phyloP scores from a whole-genome alignment of 2,797 vertebrate species.

The Macropodus opercularis region DNA sequence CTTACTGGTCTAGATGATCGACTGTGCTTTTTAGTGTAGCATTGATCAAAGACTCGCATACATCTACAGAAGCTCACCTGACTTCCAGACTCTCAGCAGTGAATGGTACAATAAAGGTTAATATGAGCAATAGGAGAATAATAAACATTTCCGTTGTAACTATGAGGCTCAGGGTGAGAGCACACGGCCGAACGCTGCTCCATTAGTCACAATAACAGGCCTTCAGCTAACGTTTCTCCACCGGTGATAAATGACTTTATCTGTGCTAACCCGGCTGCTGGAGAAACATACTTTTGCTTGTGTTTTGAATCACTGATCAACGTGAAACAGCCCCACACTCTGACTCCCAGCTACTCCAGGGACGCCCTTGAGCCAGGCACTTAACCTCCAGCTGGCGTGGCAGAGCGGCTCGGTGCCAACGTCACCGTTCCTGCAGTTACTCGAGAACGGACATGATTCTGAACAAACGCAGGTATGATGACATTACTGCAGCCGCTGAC shows the following conservation, averaged over 20 bases:
- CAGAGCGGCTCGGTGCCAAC: too few relatives aligned
- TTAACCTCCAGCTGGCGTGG: conserved; percentile 53
- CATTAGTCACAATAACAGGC: neutral
- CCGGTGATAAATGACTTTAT: conserved; percentile 1
- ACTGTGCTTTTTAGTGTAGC: conserved; percentile 18
- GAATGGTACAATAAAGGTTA: neutral
- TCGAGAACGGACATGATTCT: too few relatives aligned
- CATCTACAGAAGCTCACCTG: too few relatives aligned
- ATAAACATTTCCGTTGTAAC: too few relatives aligned
- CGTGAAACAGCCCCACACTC: conserved; percentile 21
- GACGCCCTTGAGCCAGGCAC: conserved; percentile 46
- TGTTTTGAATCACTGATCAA: conserved; percentile 42
- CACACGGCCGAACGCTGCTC: neutral
- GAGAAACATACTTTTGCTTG: conserved; percentile 5
- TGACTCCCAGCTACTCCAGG: conserved; percentile 26
- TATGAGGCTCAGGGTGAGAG: neutral
- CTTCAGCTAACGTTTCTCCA: neutral
- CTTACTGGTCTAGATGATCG: conserved; percentile 21
- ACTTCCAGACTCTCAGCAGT: too few relatives aligned
- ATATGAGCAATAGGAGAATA: neutral
- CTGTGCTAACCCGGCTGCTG: conserved; percentile 3
- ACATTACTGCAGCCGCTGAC: too few relatives aligned
- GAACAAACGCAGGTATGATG: too few relatives aligned
- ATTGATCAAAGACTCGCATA: too few relatives aligned
- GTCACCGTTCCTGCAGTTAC: too few relatives aligned